Percentiles rank a stretch among this genome's conserved stretches.
Conservation (phyloP, 2,888 invertebrate genomes). For the Spodoptera picta region DNA sequence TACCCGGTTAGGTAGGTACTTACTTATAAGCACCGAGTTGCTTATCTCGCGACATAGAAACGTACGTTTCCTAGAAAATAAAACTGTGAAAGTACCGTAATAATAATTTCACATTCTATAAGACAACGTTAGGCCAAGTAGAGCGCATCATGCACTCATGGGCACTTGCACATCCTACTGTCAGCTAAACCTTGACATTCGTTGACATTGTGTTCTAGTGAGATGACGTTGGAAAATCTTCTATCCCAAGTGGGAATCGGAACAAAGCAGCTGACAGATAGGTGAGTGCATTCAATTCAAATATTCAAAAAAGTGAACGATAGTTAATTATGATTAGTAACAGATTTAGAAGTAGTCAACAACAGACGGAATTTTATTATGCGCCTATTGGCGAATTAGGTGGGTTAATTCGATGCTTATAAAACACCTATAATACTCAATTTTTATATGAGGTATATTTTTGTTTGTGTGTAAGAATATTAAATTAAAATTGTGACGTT, state of each 20-base stretch:
- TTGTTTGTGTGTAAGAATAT: no score
- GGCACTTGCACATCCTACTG: slow-evolving; percentile 61
- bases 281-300: slow-evolving; percentile 63
- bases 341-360: no score
- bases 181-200: slow-evolving; percentile 79
- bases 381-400: no score
- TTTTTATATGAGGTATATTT: no score
- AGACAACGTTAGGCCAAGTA: slow-evolving; percentile 59
- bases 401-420: no score
- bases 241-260: slow-evolving; percentile 78
- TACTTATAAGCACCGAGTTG: slow-evolving; percentile 12
- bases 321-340: no score
- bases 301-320: no score
- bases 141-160: slow-evolving; percentile 72
- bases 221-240: slow-evolving; percentile 77
- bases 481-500: no score
- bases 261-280: slow-evolving; percentile 76
- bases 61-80: slow-evolving; percentile 47
- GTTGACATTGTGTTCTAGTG: slow-evolving; percentile 61
- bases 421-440: no score
- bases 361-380: no score
- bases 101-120: slow-evolving; percentile 59
- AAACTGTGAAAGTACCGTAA: slow-evolving; percentile 71
- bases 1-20: slow-evolving; percentile 5
- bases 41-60: slow-evolving; percentile 33